Evolutionary conservation across 2,888 invertebrate species (phyloP).

Genomic region (Rhingia rostrata): DNA sequence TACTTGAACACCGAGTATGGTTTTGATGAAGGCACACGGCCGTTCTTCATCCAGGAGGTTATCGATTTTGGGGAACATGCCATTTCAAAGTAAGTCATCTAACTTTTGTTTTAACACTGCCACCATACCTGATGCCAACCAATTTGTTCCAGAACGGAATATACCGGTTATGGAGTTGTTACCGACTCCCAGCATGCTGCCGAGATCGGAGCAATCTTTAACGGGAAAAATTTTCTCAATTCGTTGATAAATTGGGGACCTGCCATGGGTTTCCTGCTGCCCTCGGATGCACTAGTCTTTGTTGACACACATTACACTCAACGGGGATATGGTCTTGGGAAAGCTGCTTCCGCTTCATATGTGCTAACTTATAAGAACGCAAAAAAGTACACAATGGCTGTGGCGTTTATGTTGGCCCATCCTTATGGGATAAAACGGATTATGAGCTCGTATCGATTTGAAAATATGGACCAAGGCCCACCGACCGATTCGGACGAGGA

Average conservation of each 20-base stretch:
- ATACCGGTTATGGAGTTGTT: slow-evolving; percentile 85
- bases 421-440: slow-evolving; percentile 89
- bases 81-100: slow-evolving; percentile 76
- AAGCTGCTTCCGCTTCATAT: slow-evolving; percentile 76
- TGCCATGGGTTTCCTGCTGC: slow-evolving; percentile 86
- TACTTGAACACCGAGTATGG: slow-evolving; percentile 83
- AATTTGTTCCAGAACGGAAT: slow-evolving; percentile 82
- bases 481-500: slow-evolving; percentile 84
- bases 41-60: slow-evolving; percentile 85
- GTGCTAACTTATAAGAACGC: slow-evolving; percentile 81
- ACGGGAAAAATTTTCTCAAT: slow-evolving; percentile 84
- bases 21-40: slow-evolving; percentile 83
- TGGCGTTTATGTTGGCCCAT: slow-evolving; percentile 88
- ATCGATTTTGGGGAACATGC: slow-evolving; percentile 83
- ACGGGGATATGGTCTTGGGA: slow-evolving; percentile 86
- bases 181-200: slow-evolving; percentile 86
- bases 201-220: slow-evolving; percentile 76
- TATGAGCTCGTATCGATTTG: slow-evolving; percentile 92
- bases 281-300: slow-evolving; percentile 86
- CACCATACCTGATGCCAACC: not conserved
- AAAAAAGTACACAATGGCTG: slow-evolving; percentile 83
- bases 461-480: slow-evolving; percentile 83
- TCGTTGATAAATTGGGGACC: slow-evolving; percentile 84
- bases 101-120: not conserved
- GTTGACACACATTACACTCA: slow-evolving; percentile 95